Base-by-base conservation (phyloP, 2,113 vertebrate species). In the Varanus komodoensis region DNA sequence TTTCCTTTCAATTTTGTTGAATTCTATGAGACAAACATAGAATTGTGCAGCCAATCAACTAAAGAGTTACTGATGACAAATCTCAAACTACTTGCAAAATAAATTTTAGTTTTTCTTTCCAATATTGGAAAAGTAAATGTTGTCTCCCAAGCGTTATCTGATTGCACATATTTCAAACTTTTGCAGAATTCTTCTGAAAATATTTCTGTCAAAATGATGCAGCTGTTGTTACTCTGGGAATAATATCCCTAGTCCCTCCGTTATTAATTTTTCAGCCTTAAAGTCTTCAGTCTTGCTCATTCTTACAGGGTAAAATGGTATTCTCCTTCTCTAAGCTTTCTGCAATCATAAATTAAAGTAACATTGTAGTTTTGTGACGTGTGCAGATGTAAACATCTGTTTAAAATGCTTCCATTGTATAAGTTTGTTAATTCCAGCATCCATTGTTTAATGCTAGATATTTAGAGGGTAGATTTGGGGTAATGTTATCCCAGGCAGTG, bases 131-230 rank as follows among this genome's bases (percentile, higher is more conserved):
- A 23, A 80, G 25, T 44, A 44, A 25, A 44, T 75, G 27, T 61
- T 0, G 0, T 87, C 48, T 64, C 87, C n/a, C 92, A 94, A 44
- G 82, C 57, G 32, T 19, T 7, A 44, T 93, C 92, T 86, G 86
- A 92, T 86, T 93, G 27, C 94, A 94, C 93, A 86, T 94, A 92
- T 82, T 88, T 14, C 7, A 0, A 89, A 23, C 1, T 21, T 91
- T 94, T 92, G 89, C 92, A 87, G 91, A 97, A 98, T 97, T 97
- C 95, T 97, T 97, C 97, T 87, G 96, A 95, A 95, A 95, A 48
- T 97, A 48, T 97, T 96, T 92, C 87, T 84, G 91, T 87, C 91
- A 74, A 82, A 79, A 92, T 91, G 8, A 2, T 6, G 50, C 57
- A 8, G 91, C 1, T 2, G 7, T 78, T 71, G 29, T 1, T 0